A percentile compares a stretch with the other conserved stretches of the same genome.
These are phyloP conservation scores for Threskiornis aethiopicus DNA, from an alignment of 2,797 vertebrate genomes.

Conservation along the genomic window DNA sequence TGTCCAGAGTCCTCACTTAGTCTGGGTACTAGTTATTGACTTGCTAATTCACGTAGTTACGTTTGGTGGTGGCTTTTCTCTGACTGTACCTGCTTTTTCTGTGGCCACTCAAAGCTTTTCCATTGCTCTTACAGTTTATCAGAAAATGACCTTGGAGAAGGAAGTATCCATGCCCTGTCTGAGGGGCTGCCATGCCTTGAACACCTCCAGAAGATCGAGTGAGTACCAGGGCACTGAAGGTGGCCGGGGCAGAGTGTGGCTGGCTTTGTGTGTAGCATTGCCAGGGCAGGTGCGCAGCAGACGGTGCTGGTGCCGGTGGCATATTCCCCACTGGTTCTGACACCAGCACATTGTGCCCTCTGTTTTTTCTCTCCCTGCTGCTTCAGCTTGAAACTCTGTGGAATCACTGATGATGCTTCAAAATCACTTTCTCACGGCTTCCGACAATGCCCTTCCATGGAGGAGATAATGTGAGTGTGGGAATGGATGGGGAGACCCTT, in stretches of 20 bases:
- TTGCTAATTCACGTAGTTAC: not conserved
- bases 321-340: not conserved
- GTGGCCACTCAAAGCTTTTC: not conserved
- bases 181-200: constrained; percentile 67
- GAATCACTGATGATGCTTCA: constrained; percentile 60
- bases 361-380: not conserved
- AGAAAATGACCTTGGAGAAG: constrained; percentile 76
- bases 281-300: not conserved
- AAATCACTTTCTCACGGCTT: constrained; percentile 71
- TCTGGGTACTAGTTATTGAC: not conserved
- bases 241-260: not conserved
- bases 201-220: constrained; percentile 82
- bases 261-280: not conserved
- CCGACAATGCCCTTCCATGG: constrained; percentile 76
- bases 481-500: not conserved
- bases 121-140: constrained; percentile 77
- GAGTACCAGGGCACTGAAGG: constrained; percentile 19
- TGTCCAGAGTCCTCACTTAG: not conserved
- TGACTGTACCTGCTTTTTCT: not conserved
- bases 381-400: constrained; percentile 77
- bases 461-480: constrained; percentile 84
- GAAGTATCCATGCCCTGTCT: constrained; percentile 66
- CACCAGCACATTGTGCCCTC: not conserved
- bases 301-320: accelerated
- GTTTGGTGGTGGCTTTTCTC: not conserved